Conservation (phyloP, 1,140 invertebrate genomes). For the Magallana ariakensis region DNA sequence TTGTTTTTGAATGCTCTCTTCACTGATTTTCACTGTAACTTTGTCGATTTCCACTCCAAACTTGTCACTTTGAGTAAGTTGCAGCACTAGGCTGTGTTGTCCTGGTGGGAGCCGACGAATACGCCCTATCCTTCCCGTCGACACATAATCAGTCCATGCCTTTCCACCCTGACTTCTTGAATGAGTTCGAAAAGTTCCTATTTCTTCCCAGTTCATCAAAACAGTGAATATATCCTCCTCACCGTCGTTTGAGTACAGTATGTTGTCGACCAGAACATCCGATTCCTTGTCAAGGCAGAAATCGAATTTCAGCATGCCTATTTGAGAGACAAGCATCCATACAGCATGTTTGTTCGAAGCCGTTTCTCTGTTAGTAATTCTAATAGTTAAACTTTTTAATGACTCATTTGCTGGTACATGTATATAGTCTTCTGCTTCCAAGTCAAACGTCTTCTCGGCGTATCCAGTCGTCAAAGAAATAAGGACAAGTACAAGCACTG, state of each 20-base stretch:
- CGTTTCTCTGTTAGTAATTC: not conserved
- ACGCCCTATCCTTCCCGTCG: constrained; percentile 37
- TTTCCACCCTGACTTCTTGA: constrained; percentile 25
- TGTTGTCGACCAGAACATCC: constrained; percentile 47
- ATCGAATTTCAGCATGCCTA: constrained; percentile 42
- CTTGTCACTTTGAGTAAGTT: constrained; percentile 53
- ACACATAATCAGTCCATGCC: constrained; percentile 48
- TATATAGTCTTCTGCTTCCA: constrained; percentile 6
- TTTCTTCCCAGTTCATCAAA: constrained; percentile 43
- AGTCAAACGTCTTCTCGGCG: not conserved
- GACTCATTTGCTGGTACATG: not conserved
- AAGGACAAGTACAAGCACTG: not conserved
- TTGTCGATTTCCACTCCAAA: constrained; percentile 63
- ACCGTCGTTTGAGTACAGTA: constrained; percentile 56
- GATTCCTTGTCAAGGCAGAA: constrained; percentile 57
- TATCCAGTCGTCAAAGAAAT: not conserved
- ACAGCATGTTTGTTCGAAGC: not conserved
- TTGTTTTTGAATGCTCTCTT: constrained; percentile 46
- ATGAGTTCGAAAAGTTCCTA: constrained; percentile 40
- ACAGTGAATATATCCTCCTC: constrained; percentile 47
- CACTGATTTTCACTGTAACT: constrained; percentile 44
- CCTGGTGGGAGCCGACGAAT: constrained; percentile 33
- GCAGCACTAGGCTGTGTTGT: constrained; percentile 41
- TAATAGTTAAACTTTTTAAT: too few species aligned
- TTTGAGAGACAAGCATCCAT: constrained; percentile 31